Evolutionary conservation across 2,113 vertebrate species (phyloP).

Genomic region (Pipra filicauda): DNA sequence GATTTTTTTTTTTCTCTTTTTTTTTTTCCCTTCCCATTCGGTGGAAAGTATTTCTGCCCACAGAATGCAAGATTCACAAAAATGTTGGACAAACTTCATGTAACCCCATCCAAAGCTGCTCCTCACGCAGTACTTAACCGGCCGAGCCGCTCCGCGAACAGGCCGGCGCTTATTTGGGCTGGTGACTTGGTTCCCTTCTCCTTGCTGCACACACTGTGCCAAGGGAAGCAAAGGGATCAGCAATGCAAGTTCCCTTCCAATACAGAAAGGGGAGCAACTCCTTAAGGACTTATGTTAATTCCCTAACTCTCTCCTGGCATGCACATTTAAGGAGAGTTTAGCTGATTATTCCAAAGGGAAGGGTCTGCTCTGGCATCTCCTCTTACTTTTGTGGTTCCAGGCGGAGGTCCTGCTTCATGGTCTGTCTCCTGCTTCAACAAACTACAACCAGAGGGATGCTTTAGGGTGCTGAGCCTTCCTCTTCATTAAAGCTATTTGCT

Average conservation of each 20-base stretch:
- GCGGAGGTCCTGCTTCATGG: background rate
- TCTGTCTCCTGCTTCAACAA: background rate
- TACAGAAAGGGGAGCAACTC: background rate
- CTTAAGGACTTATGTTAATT: background rate
- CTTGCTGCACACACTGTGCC: background rate
- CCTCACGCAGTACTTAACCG: background rate
- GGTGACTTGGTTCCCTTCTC: background rate
- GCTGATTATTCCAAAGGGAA: background rate
- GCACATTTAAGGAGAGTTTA: background rate
- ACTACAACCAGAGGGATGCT: background rate
- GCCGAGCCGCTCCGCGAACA: background rate
- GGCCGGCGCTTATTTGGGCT: background rate
- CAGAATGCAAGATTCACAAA: conserved; percentile 43
- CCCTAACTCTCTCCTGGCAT: background rate
- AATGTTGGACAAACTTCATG: conserved; percentile 27
- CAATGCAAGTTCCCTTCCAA: background rate
- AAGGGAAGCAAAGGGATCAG: background rate
- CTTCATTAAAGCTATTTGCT: background rate
- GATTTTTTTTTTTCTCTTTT: background rate
- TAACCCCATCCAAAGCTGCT: background rate
- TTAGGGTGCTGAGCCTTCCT: background rate
- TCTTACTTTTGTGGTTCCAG: background rate
- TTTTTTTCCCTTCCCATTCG: background rate
- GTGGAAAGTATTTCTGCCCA: conserved; percentile 59
- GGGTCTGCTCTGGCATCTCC: background rate